These are phyloP conservation scores for Bombyx mori DNA, from an alignment of 1,140 invertebrate genomes.

Conservation along the genomic window DNA sequence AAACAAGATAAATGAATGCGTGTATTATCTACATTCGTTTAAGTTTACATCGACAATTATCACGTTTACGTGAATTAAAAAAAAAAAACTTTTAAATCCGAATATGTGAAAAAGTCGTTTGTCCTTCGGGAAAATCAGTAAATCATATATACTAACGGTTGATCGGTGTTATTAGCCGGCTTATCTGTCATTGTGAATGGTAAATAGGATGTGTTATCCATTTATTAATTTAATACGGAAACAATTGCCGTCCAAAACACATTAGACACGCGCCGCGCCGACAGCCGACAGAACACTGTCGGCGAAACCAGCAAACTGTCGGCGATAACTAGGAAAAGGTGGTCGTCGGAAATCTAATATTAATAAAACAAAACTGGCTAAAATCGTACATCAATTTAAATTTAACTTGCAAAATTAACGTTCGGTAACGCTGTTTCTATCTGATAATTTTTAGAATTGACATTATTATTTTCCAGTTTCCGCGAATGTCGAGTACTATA, in stretches of 20 bases:
- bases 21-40: not conserved
- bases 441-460: no score
- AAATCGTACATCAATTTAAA: no score
- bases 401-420: no score
- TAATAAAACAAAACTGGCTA: not conserved
- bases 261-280: slow-evolving; percentile 17
- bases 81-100: no score
- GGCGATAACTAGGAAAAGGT: slow-evolving; percentile 14
- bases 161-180: slow-evolving; percentile 19
- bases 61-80: no score
- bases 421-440: no score
- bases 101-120: no score
- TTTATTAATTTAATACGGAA: slow-evolving; percentile 18
- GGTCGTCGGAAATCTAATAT: slow-evolving; percentile 2
- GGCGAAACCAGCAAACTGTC: slow-evolving; percentile 6
- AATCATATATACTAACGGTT: slow-evolving; percentile 16
- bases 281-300: slow-evolving; percentile 11
- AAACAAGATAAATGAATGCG: slow-evolving; percentile 1
- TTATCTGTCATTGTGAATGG: slow-evolving; percentile 19
- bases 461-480: no score
- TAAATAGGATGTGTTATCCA: slow-evolving; percentile 28
- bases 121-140: not conserved
- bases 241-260: slow-evolving; percentile 20
- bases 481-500: no score
- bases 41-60: not conserved